Conservation (phyloP, 1,140 invertebrate genomes). For the Cyphomyrmex costatus region DNA sequence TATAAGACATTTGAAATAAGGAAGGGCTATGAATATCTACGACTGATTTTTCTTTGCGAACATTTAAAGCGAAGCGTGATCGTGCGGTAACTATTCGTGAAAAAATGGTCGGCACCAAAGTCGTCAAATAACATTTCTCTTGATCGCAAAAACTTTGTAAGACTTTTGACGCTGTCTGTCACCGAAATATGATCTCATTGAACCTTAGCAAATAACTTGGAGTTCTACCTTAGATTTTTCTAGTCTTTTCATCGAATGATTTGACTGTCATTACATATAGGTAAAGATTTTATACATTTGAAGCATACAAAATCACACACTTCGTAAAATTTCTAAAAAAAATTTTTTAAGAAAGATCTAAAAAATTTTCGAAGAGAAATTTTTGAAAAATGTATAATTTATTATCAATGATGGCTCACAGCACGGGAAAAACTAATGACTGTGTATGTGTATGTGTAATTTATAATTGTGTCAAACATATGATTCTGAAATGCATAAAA, state of each 20-base stretch:
- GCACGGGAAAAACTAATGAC: not conserved
- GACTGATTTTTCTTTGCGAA: not conserved
- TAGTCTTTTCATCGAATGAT: not conserved
- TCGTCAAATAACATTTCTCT: not conserved
- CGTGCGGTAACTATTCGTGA: not conserved
- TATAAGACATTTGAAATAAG: too few relatives aligned
- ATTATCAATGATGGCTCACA: not conserved
- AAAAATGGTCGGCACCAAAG: not conserved
- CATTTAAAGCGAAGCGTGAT: not conserved
- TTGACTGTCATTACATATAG: not conserved
- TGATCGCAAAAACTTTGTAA: not conserved
- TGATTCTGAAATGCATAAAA: not conserved
- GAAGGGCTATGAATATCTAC: too few relatives aligned
- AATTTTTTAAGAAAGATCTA: not conserved
- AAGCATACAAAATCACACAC: not conserved
- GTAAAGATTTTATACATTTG: not conserved
- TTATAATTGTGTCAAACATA: not conserved
- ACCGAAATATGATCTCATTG: not conserved
- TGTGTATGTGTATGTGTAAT: not conserved
- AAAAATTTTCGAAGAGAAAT: not conserved
- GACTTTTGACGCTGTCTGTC: not conserved
- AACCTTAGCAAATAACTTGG: not conserved
- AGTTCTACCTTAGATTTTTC: conserved; percentile 7
- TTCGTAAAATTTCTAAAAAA: not conserved
- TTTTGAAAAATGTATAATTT: not conserved